Base-by-base conservation (phyloP, 2,113 vertebrate species). In the Marmota flaviventris region DNA sequence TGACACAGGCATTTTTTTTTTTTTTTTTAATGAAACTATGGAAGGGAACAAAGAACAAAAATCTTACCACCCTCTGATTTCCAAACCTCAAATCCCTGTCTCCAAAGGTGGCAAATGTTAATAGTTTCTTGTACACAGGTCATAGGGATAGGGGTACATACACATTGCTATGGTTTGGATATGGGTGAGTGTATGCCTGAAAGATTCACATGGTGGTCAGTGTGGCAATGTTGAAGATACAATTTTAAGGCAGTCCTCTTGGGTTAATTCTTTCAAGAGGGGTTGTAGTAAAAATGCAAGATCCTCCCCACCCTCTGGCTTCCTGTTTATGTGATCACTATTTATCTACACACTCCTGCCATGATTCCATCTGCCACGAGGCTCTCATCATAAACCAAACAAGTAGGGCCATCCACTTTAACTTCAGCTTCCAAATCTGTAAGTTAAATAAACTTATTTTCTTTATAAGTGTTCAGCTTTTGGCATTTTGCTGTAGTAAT, bases 31-130 rank as follows among this genome's bases (percentile, higher is more conserved):
- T 34, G n/a, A 65, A 88, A 87, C 69, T 45, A 78, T n/a, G 65
- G 84, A 75, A 81, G 85, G 24, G 42, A 87, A 96, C 51, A 34
- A 72, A 81, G 79, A 82, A 25, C 92, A 81, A 85, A 95, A 67
- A 42, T 65, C 45, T 73, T 65, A 32, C 10, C n/a, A 29, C 4
- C 7, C 25, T 83, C 58, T 82, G 24, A 86, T 76, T 42, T 61
- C 48, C 48, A 91, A 25, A 85, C 85, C 45, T 56, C 12, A 6
- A 77, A 18, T 65, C 24, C 48, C 32, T 88, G 27, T 56, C 48
- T 76, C 48, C 39, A 87, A 51, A 76, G 48, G 20, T 76, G 67
- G 34, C 16, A 70, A 78, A 16, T 72, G 34, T 65, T 84, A 76
- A 48, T 72, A 51, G 17, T 34, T 72, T 84, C 84, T 42, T 63